A percentile compares a stretch with the other conserved stretches of the same genome.
These are phyloP conservation scores for Ciconia boyciana DNA, from an alignment of 2,113 vertebrate species.

Conservation along the genomic window DNA sequence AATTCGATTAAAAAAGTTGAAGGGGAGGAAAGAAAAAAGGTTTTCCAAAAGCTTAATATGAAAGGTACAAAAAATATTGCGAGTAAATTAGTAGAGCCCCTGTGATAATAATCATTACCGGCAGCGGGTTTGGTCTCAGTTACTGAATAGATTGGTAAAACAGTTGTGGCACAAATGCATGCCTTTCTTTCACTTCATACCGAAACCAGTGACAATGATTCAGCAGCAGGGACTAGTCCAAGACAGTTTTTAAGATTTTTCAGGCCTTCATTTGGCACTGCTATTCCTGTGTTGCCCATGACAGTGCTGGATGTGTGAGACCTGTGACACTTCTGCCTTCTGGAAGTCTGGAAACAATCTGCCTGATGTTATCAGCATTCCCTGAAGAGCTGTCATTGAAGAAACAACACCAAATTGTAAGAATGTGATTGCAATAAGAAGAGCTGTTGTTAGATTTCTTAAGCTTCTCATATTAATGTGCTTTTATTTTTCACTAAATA, in stretches of 20 bases:
- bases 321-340: not conserved
- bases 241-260: not conserved
- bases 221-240: not conserved
- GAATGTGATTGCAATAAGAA: not conserved
- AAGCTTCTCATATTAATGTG: not conserved
- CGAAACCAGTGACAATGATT: not conserved
- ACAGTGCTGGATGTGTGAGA: not conserved
- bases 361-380: not conserved
- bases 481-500: not conserved
- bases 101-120: not conserved
- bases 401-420: not conserved
- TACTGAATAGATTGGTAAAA: not conserved
- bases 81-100: not conserved
- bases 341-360: not conserved
- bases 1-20: not conserved
- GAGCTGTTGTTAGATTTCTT: not conserved
- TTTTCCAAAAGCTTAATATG: not conserved
- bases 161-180: not conserved
- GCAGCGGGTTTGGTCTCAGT: not conserved
- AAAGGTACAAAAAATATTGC: not conserved
- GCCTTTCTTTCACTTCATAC: not conserved
- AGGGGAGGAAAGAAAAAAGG: not conserved
- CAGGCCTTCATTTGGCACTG: not conserved
- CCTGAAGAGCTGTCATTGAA: not conserved
- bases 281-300: not conserved